These are phyloP conservation scores for Scaptomyza parva DNA, from an alignment of 2,888 invertebrate genomes.

Conservation along the genomic window DNA sequence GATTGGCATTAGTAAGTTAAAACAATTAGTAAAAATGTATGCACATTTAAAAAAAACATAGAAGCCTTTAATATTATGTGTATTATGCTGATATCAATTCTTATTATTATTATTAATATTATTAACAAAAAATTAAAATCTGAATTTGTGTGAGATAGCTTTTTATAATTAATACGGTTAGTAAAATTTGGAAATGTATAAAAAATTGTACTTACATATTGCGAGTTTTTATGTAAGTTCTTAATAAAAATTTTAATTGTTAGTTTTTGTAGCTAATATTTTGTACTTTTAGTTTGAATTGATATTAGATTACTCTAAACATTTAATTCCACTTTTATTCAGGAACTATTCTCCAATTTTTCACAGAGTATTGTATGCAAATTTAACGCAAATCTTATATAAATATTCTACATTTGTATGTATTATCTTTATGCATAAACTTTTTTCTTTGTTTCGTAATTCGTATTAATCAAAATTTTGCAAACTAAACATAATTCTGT, in stretches of 20 bases:
- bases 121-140: no score
- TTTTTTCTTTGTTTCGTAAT: neutral
- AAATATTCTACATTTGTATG: neutral
- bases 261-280: neutral
- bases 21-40: no score
- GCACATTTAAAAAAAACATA: no score
- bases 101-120: no score
- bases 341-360: neutral
- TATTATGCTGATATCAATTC: no score
- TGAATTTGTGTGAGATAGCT: no score
- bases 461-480: neutral
- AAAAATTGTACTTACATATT: neutral
- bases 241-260: neutral
- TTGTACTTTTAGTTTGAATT: constrained; percentile 1
- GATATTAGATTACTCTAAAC: neutral
- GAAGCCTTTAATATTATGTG: no score
- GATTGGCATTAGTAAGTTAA: neutral
- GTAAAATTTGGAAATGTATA: no score
- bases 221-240: neutral
- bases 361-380: constrained; percentile 1
- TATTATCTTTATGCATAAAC: neutral
- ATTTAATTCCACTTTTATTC: neutral
- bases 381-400: neutral
- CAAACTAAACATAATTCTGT: constrained; percentile 39
- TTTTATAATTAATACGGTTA: no score